Conservation (phyloP, 1,140 invertebrate genomes). For the Drosophila gunungcola region DNA sequence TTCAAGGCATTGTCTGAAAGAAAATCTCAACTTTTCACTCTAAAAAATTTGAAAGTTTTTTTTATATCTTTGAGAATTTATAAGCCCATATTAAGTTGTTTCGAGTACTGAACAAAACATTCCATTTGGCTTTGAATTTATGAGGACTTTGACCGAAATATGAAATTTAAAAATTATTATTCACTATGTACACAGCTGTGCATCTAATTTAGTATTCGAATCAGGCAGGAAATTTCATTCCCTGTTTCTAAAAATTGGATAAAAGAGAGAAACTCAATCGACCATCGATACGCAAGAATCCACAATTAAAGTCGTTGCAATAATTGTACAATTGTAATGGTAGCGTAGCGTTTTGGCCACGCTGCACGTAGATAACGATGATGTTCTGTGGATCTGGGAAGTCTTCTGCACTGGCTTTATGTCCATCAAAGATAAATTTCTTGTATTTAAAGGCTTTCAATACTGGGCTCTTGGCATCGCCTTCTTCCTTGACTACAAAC, state of each 20-base stretch:
- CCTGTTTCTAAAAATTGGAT: constrained; percentile 46
- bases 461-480: not conserved
- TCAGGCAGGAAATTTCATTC: constrained; percentile 55
- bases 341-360: not conserved
- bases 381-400: not conserved
- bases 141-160: constrained; percentile 63
- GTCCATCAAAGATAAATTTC: constrained; percentile 55
- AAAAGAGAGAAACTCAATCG: constrained; percentile 49
- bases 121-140: constrained; percentile 45
- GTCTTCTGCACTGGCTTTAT: constrained; percentile 10
- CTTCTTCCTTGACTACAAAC: constrained; percentile 12
- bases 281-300: constrained; percentile 28
- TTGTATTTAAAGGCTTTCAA: constrained; percentile 32
- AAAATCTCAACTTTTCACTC: constrained; percentile 17
- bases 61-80: constrained; percentile 30
- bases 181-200: constrained; percentile 38
- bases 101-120: constrained; percentile 20
- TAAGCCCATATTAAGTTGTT: constrained; percentile 27
- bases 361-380: constrained; percentile 3
- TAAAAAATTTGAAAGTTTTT: constrained; percentile 1
- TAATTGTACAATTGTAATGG: constrained; percentile 21
- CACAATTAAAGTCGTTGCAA: constrained; percentile 2
- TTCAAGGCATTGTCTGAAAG: constrained; percentile 5
- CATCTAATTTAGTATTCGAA: constrained; percentile 63
- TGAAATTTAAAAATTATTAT: constrained; percentile 55